Evolutionary conservation across 2,888 invertebrate species (phyloP).

Genomic region (Eudemis profundana): DNA sequence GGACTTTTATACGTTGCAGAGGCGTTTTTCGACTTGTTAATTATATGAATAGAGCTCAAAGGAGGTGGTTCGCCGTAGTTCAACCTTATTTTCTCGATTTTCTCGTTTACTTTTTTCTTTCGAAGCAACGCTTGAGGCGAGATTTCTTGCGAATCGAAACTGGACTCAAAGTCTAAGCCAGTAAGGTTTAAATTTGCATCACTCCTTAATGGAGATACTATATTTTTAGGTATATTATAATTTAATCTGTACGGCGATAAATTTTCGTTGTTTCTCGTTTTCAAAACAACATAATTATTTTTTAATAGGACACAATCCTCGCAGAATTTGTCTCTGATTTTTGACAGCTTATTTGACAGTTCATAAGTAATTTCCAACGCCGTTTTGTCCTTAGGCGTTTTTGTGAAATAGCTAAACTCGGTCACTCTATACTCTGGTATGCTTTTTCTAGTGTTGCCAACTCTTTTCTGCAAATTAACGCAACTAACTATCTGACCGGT

Average conservation of each 20-base stretch:
- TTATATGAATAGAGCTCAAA: conserved; percentile 77
- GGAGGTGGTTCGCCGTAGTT: conserved; percentile 84
- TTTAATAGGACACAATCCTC: conserved; percentile 66
- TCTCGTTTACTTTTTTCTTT: conserved; percentile 68
- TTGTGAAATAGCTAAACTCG: conserved; percentile 86
- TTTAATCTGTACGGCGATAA: conserved; percentile 70
- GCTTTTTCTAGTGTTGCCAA: conserved; percentile 76
- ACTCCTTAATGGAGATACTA: conserved; percentile 64
- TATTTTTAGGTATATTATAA: conserved; percentile 63
- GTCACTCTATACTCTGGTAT: conserved; percentile 86
- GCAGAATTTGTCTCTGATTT: conserved; percentile 60
- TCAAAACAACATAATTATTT: conserved; percentile 59
- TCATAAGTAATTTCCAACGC: conserved; percentile 76
- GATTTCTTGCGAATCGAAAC: conserved; percentile 67
- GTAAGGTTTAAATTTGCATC: conserved; percentile 68
- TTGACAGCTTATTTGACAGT: conserved; percentile 63
- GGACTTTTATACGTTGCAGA: conserved; percentile 74
- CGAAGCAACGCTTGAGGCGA: conserved; percentile 63
- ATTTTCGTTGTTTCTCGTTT: conserved; percentile 60
- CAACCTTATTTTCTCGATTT: conserved; percentile 79
- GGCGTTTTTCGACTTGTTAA: conserved; percentile 68
- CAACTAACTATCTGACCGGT: conserved; percentile 85
- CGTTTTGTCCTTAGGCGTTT: conserved; percentile 83
- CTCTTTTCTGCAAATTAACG: conserved; percentile 87
- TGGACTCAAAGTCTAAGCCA: conserved; percentile 78